Percentiles rank a stretch among this genome's conserved stretches.
Evolutionary conservation across 2,113 vertebrate species (phyloP).

Genomic region (Syrrhaptes paradoxus): DNA sequence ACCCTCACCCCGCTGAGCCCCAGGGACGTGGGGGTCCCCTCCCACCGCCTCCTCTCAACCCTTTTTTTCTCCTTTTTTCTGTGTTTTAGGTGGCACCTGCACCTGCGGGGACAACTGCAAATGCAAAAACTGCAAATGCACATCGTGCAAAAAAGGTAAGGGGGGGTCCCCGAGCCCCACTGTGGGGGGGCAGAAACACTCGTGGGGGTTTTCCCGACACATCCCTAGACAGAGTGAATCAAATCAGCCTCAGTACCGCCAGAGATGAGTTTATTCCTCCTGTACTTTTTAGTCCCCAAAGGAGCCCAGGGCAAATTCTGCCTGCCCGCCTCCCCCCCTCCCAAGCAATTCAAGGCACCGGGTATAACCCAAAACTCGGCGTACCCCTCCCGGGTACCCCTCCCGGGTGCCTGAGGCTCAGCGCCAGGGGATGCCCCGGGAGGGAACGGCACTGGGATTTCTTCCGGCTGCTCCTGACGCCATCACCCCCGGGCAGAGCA

Average conservation of each 20-base stretch:
- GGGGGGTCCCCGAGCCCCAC: rapidly evolving
- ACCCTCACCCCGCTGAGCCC: not conserved
- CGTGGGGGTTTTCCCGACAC: rapidly evolving
- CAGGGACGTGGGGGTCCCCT: not conserved
- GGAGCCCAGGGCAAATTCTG: not conserved
- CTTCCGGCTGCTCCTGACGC: not conserved
- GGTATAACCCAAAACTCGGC: not conserved
- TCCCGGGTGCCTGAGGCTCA: not conserved
- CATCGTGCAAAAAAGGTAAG: constrained; percentile 78
- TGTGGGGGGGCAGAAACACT: not conserved
- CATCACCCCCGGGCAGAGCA: rapidly evolving
- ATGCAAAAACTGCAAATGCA: constrained; percentile 86
- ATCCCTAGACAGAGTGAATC: not conserved
- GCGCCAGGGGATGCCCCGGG: not conserved
- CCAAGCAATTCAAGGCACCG: not conserved
- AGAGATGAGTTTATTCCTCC: not conserved
- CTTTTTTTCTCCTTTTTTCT: not conserved
- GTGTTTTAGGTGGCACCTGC: constrained; percentile 79
- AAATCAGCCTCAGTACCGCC: not conserved
- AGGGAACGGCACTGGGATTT: not conserved
- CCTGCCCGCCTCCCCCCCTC: not conserved
- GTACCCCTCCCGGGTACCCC: not conserved
- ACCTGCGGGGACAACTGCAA: constrained; percentile 83
- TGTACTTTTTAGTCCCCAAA: rapidly evolving
- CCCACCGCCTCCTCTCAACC: not conserved